Percentiles rank a stretch among this genome's conserved stretches.
phyloP scores from a whole-genome alignment of 2,797 vertebrate genomes.

The Chrysolophus pictus region DNA sequence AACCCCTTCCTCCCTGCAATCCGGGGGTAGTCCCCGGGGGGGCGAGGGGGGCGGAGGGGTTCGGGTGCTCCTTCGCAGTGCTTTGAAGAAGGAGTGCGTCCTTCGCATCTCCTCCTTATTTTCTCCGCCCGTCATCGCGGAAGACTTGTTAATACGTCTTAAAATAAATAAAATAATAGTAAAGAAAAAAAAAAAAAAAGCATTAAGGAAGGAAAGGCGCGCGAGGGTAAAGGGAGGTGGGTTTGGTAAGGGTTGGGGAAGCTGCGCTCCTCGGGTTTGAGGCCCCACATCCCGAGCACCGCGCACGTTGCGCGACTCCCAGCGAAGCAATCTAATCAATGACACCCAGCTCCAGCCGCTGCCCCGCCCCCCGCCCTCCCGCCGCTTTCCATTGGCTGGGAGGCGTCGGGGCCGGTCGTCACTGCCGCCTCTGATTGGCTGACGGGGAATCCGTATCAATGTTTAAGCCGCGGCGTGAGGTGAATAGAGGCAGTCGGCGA shows the following conservation, averaged over 20 bases:
- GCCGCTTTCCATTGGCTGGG: slow-evolving; percentile 70
- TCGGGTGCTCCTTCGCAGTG: not conserved
- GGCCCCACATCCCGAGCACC: not conserved
- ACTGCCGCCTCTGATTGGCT: slow-evolving; percentile 86
- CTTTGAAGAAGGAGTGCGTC: not conserved
- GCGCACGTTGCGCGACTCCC: slow-evolving; percentile 4
- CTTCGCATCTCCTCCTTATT: not conserved
- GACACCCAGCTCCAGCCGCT: slow-evolving; percentile 66
- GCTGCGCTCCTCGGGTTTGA: too few relatives aligned
- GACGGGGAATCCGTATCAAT: slow-evolving; percentile 90
- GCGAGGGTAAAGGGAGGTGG: not conserved
- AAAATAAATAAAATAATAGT: not conserved
- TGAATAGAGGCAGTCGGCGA: slow-evolving; percentile 89
- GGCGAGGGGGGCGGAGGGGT: too few relatives aligned
- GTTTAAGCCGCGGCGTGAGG: slow-evolving; percentile 97
- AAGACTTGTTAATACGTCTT: not conserved
- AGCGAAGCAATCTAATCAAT: slow-evolving; percentile 75
- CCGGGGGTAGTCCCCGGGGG: not conserved
- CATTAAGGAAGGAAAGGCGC: too few relatives aligned
- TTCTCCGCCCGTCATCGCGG: not conserved
- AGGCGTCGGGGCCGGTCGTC: slow-evolving; percentile 60
- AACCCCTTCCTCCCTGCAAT: not conserved
- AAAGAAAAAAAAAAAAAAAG: not conserved
- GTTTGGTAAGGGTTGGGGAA: too few relatives aligned
- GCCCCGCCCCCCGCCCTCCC: slow-evolving; percentile 77